phyloP scores from a whole-genome alignment of 2,797 vertebrate species.

The Mormyrops boulengeri region DNA sequence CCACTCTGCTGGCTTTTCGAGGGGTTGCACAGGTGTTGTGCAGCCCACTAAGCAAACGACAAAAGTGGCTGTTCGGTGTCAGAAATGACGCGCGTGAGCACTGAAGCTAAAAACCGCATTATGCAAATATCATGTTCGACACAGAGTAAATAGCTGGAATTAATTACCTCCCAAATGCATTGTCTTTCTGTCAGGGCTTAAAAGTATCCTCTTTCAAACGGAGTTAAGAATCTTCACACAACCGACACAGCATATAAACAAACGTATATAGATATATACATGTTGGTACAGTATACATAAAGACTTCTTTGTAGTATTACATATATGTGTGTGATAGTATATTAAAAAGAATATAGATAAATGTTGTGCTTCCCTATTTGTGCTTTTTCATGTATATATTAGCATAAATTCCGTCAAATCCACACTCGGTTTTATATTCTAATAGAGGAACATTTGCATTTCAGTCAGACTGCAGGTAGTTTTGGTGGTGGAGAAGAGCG shows the following conservation, averaged over 20 bases:
- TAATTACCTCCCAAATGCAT: conserved; percentile 10
- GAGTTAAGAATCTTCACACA: neutral
- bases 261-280: neutral
- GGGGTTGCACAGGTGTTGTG: neutral
- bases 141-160: conserved; percentile 13
- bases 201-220: neutral
- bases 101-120: neutral
- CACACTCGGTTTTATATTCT: neutral
- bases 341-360: neutral
- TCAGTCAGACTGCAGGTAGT: conserved; percentile 6
- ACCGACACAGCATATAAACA: neutral
- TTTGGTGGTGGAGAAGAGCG: neutral
- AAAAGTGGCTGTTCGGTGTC: neutral
- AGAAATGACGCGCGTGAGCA: neutral
- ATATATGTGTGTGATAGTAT: neutral
- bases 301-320: neutral
- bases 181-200: conserved; percentile 4
- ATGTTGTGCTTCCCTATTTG: neutral
- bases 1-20: neutral
- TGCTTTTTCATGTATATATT: conserved; percentile 18
- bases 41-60: neutral
- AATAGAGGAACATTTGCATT: conserved; percentile 4
- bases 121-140: conserved; percentile 8
- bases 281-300: neutral
- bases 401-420: conserved; percentile 13